Evolutionary conservation across 2,888 invertebrate species (phyloP).

Genomic region (Watsonalla binaria): DNA sequence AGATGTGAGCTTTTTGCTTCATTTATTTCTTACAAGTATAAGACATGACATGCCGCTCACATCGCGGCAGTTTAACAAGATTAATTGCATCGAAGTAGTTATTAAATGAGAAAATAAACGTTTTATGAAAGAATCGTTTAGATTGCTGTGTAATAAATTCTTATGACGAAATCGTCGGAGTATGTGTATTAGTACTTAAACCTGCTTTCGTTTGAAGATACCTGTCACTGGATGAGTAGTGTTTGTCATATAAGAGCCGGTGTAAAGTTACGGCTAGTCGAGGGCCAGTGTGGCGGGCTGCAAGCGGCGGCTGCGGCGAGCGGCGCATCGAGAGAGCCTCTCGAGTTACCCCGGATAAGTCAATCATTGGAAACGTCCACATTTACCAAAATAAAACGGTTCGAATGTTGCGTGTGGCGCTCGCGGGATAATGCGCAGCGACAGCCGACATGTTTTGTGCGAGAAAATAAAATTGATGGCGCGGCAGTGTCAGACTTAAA

Average conservation of each 20-base stretch:
- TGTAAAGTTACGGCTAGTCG: slow-evolving; percentile 49
- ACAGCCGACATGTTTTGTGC: slow-evolving; percentile 77
- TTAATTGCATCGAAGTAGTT: background rate
- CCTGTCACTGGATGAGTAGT: slow-evolving; percentile 52
- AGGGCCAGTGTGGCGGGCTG: slow-evolving; percentile 13
- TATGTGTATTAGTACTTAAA: slow-evolving; percentile 28
- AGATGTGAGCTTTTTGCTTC: background rate
- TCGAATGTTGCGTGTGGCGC: slow-evolving; percentile 73
- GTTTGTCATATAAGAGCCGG: slow-evolving; percentile 44
- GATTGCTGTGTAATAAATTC: slow-evolving; percentile 3
- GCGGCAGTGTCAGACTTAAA: slow-evolving; percentile 68
- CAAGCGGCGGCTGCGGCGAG: slow-evolving; percentile 18
- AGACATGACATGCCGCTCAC: background rate
- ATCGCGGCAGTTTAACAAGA: background rate
- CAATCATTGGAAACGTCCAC: slow-evolving; percentile 76
- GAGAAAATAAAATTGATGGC: slow-evolving; percentile 78
- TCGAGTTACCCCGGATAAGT: slow-evolving; percentile 79
- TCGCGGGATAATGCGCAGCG: slow-evolving; percentile 70
- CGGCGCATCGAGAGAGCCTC: slow-evolving; percentile 59
- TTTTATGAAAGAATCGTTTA: background rate
- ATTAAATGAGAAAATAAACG: background rate
- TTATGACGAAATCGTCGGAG: slow-evolving; percentile 23
- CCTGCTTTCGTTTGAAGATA: slow-evolving; percentile 45
- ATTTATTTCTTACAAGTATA: background rate
- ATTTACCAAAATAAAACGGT: slow-evolving; percentile 73